phyloP scores from a whole-genome alignment of 2,113 vertebrate species.

The Dipodomys spectabilis region DNA sequence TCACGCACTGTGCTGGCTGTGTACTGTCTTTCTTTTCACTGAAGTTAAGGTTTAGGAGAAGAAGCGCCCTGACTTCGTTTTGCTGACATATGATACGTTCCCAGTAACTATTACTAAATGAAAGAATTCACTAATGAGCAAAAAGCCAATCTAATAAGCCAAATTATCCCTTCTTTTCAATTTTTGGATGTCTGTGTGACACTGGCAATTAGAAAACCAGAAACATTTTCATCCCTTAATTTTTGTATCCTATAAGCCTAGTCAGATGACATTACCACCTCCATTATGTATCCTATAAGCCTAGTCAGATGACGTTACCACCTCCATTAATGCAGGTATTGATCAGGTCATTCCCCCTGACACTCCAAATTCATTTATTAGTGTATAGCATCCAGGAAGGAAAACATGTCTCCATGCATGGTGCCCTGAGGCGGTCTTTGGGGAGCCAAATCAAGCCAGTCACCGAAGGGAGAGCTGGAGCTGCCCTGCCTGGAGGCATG shows the following conservation, averaged over 20 bases:
- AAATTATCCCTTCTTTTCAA: neutral
- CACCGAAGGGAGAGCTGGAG: too few relatives aligned
- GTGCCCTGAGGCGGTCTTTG: too few relatives aligned
- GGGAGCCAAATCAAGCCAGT: too few relatives aligned
- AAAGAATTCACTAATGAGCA: neutral
- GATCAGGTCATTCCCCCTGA: neutral
- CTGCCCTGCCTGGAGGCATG: too few relatives aligned
- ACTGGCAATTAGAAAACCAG: neutral
- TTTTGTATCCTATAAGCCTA: neutral
- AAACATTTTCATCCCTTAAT: neutral
- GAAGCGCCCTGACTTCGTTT: neutral
- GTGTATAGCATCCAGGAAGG: neutral
- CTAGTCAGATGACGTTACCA: neutral
- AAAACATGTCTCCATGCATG: neutral
- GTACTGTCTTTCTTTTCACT: neutral
- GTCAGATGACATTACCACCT: neutral
- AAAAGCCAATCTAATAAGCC: neutral
- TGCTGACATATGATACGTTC: too few relatives aligned
- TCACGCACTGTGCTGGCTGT: neutral
- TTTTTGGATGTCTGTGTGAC: neutral
- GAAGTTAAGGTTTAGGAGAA: neutral
- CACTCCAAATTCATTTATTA: neutral
- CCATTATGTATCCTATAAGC: neutral
- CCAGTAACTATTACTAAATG: neutral
- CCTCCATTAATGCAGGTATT: neutral